Percentiles rank a stretch among this genome's conserved stretches.
These are phyloP conservation scores for Chromis chromis DNA, from an alignment of 2,797 vertebrate species.

Conservation along the genomic window DNA sequence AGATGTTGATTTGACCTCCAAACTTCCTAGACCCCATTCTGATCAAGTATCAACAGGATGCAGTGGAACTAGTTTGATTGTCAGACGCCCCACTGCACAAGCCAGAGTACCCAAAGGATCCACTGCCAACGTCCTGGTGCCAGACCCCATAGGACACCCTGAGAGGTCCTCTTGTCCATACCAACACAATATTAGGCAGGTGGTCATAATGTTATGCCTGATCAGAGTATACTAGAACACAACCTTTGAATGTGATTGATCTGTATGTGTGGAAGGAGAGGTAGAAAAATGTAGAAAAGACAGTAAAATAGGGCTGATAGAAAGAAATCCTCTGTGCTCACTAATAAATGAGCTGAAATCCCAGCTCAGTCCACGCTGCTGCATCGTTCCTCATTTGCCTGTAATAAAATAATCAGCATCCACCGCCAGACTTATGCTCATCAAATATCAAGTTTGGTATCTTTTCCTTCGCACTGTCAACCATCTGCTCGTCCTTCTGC, in stretches of 20 bases:
- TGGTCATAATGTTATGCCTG: too few species aligned
- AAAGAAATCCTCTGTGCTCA: constrained; percentile 4
- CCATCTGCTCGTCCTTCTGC: constrained; percentile 39
- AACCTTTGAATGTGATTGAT: not conserved
- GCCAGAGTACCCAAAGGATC: too few species aligned
- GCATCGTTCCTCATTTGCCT: constrained; percentile 25
- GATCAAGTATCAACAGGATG: too few species aligned
- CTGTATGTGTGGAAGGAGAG: not conserved
- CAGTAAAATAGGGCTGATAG: not conserved
- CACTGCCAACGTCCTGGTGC: too few species aligned
- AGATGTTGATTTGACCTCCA: too few species aligned
- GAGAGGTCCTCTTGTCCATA: too few species aligned
- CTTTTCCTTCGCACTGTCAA: constrained; percentile 29
- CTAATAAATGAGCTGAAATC: constrained; percentile 20
- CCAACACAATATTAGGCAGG: too few species aligned
- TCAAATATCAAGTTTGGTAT: constrained; percentile 45
- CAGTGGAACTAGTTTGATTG: too few species aligned
- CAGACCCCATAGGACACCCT: too few species aligned
- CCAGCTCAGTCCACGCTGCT: constrained; percentile 8
- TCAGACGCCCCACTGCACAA: too few species aligned
- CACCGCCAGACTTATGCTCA: constrained; percentile 34
- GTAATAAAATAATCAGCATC: constrained; percentile 50
- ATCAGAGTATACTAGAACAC: not conserved
- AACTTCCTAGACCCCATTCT: too few species aligned
- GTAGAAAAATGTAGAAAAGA: not conserved